phyloP scores from a whole-genome alignment of 2,797 vertebrate species.

The Varecia variegata region DNA sequence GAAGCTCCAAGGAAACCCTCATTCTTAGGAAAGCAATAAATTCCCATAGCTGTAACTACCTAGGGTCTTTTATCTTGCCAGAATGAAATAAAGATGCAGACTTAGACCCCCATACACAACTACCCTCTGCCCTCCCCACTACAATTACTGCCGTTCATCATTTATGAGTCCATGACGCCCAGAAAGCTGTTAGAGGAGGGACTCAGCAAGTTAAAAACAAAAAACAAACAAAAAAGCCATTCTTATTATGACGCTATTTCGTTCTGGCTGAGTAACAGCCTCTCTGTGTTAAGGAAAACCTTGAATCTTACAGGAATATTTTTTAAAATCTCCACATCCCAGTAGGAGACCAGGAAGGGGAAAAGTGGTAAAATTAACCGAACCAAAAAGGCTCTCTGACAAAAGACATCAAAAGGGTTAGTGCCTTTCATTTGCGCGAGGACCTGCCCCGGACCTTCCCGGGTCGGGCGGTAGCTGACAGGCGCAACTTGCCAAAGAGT shows the following conservation, averaged over 20 bases:
- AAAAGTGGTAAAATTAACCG: not conserved
- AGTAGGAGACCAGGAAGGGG: not conserved
- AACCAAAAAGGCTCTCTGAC: not conserved
- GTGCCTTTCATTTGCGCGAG: not conserved
- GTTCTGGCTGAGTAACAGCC: not conserved
- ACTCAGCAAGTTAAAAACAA: constrained; percentile 1
- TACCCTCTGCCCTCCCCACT: not conserved
- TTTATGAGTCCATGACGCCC: not conserved
- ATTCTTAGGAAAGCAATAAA: not conserved
- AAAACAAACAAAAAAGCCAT: constrained; percentile 21
- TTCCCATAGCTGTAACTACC: not conserved
- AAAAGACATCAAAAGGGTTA: not conserved
- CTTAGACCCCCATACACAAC: not conserved
- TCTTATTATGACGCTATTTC: not conserved
- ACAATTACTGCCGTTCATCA: not conserved
- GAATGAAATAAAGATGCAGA: constrained; percentile 27
- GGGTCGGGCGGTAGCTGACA: not conserved
- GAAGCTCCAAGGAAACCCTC: not conserved
- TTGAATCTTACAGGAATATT: not conserved
- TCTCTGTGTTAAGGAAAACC: not conserved
- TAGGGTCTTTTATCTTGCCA: not conserved
- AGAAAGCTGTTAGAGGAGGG: not conserved
- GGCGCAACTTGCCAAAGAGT: constrained; percentile 76
- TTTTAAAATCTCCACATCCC: not conserved
- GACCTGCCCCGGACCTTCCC: not conserved